phyloP scores from a whole-genome alignment of 1,140 invertebrate genomes.

The Campodea augens region DNA sequence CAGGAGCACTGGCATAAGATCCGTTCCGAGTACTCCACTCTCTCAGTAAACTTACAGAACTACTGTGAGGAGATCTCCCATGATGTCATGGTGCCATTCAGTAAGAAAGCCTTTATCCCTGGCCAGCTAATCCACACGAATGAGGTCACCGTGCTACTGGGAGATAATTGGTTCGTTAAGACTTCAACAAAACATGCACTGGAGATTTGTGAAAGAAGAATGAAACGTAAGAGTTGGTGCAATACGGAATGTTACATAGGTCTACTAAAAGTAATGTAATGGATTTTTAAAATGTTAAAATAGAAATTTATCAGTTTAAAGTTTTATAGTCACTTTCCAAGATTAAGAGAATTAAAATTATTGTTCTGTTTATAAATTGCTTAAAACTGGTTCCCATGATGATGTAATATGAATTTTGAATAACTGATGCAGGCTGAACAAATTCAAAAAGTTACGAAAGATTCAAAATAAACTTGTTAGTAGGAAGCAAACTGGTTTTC shows the following conservation, averaged over 20 bases:
- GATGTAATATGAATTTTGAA: no score
- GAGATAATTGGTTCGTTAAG: conserved; percentile 50
- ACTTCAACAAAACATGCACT: conserved; percentile 39
- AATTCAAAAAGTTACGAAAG: no score
- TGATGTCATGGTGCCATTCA: conserved; percentile 39
- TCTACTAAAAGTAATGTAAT: not conserved
- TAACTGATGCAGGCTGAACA: no score
- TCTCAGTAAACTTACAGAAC: conserved; percentile 21
- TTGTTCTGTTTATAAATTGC: no score
- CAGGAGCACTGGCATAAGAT: conserved; percentile 17
- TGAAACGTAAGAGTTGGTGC: conserved; percentile 25
- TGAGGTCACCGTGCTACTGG: conserved; percentile 43
- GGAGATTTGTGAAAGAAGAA: conserved; percentile 38
- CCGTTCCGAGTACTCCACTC: conserved; percentile 21
- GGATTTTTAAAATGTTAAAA: not conserved
- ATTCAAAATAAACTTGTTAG: no score
- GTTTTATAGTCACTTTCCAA: not conserved
- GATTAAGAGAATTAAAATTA: no score
- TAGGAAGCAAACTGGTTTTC: no score
- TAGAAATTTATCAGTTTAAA: not conserved
- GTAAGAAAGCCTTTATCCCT: conserved; percentile 40
- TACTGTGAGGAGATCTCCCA: conserved; percentile 22
- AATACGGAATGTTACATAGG: not conserved
- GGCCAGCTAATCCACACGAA: conserved; percentile 49
- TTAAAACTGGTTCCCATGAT: no score